phyloP scores from a whole-genome alignment of 2,113 vertebrate species.

The Rhynchopsitta pachyrhyncha region DNA sequence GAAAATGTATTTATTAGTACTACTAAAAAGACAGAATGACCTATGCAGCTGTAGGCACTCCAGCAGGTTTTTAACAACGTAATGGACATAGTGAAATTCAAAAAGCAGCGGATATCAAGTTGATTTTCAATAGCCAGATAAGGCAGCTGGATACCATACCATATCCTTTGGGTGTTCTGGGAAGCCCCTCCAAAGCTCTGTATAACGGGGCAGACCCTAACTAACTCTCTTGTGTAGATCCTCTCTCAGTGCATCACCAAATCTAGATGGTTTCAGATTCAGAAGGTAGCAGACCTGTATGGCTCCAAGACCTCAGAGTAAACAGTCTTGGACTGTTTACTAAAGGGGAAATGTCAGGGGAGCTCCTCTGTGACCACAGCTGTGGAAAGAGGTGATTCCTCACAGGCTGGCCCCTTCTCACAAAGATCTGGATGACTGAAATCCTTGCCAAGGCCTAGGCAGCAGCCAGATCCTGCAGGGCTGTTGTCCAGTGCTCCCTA shows the following conservation, averaged over 20 bases:
- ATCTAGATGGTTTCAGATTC: background rate
- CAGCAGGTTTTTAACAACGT: background rate
- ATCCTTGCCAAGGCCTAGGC: background rate
- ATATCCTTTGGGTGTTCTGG: background rate
- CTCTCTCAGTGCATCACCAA: background rate
- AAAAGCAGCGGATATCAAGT: background rate
- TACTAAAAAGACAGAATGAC: background rate
- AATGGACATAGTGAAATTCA: background rate
- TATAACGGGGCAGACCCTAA: background rate
- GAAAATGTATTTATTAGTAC: background rate
- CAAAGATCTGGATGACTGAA: background rate
- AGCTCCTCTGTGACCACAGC: background rate
- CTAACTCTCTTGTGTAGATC: background rate
- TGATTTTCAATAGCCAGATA: background rate
- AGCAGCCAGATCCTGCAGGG: background rate
- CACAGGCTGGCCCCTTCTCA: background rate
- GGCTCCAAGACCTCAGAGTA: background rate
- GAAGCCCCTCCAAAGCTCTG: background rate
- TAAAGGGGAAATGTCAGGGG: no score
- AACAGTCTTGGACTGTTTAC: background rate
- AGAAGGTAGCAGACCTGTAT: background rate
- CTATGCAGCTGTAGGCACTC: background rate
- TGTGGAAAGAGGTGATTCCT: background rate
- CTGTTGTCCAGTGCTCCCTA: background rate
- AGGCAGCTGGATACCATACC: rapidly evolving